Evolutionary conservation across 2,113 vertebrate genomes (phyloP).

Genomic region (Gymnorhina tibicen): DNA sequence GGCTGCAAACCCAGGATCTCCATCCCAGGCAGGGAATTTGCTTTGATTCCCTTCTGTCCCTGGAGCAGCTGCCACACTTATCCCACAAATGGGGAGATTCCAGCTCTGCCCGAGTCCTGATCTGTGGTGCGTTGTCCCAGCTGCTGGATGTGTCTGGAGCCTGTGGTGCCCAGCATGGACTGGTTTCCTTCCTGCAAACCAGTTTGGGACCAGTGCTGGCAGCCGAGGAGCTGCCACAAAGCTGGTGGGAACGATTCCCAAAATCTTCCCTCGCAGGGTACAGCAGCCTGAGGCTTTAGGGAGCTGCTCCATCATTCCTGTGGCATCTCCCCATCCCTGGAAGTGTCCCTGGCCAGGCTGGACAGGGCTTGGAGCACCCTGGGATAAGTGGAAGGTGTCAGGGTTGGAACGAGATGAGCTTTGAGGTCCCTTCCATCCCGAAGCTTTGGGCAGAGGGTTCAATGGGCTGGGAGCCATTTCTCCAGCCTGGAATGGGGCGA

Average conservation of each 20-base stretch:
- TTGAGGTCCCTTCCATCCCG: neutral
- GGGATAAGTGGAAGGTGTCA: neutral
- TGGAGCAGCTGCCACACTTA: neutral
- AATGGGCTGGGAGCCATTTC: neutral
- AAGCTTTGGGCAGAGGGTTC: neutral
- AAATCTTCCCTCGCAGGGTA: neutral
- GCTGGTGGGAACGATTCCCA: neutral
- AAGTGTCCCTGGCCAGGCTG: neutral
- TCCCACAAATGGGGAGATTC: rapidly evolving
- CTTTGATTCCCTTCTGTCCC: neutral
- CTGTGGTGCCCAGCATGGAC: neutral
- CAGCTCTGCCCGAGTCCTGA: neutral
- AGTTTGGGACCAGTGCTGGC: neutral
- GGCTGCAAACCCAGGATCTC: neutral
- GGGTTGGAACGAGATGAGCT: neutral
- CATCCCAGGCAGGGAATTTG: neutral
- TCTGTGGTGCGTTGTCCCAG: rapidly evolving
- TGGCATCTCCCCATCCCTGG: neutral
- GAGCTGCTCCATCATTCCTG: neutral
- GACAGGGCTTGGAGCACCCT: neutral
- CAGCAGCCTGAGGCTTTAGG: neutral
- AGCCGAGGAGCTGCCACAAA: neutral
- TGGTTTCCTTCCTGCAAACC: neutral
- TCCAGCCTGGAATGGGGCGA: neutral
- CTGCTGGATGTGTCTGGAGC: neutral